These are phyloP conservation scores for Hiodon alosoides DNA, from an alignment of 2,113 vertebrate genomes.

Conservation along the genomic window DNA sequence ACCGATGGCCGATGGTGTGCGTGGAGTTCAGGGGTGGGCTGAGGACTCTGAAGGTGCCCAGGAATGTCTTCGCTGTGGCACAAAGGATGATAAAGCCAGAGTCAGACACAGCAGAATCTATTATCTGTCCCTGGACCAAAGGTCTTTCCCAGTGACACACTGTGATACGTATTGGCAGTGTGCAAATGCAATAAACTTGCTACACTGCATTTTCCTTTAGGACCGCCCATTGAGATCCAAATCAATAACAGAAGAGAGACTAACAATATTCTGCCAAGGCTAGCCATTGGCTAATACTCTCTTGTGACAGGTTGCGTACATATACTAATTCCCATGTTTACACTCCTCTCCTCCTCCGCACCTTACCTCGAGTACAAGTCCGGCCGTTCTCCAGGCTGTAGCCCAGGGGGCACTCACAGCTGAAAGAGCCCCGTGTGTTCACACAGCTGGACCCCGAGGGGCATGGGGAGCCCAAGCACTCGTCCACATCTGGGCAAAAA, in stretches of 20 bases:
- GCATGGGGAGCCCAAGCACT: slow-evolving; percentile 77
- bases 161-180: too few relatives aligned
- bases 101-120: not conserved
- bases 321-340: not conserved
- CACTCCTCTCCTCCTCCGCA: not conserved
- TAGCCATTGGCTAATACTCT: too few relatives aligned
- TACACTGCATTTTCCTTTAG: too few relatives aligned
- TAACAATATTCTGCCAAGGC: too few relatives aligned
- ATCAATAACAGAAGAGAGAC: too few relatives aligned
- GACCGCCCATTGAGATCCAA: too few relatives aligned
- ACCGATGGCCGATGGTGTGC: slow-evolving; percentile 49
- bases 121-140: not conserved
- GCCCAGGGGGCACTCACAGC: slow-evolving; percentile 80
- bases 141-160: not conserved
- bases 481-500: slow-evolving; percentile 70
- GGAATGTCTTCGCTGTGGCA: slow-evolving; percentile 77
- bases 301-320: too few relatives aligned
- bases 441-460: slow-evolving; percentile 70
- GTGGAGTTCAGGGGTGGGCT: slow-evolving; percentile 53
- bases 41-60: slow-evolving; percentile 69
- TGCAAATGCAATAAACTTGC: too few relatives aligned
- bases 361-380: slow-evolving; percentile 80
- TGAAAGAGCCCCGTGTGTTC: slow-evolving; percentile 78
- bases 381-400: slow-evolving; percentile 80
- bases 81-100: not conserved